Evolutionary conservation across 2,797 vertebrate species (phyloP), one percentile per base, ranked within the genome.

Genomic region (Chelmon rostratus): DNA sequence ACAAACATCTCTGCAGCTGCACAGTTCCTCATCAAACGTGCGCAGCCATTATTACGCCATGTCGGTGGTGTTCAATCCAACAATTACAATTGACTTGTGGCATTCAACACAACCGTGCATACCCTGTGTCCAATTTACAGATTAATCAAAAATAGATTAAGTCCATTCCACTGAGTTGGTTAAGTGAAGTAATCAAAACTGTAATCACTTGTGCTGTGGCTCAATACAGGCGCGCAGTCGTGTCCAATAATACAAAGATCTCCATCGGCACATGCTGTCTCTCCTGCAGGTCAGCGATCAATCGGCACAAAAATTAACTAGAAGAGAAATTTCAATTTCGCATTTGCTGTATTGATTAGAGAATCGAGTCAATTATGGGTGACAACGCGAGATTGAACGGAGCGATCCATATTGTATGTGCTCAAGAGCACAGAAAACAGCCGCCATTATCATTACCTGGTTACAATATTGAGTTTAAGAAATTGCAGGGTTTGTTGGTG

Each of bases 291-390:
- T 82, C 79, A 50, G 49, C 52, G 85, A 93, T 93, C 90, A 90
- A 91, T 94, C 80, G 75, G 65, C 13, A 0, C 76, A 81, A 87
- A 92, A 94, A 91, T 89, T 78, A 90, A 91, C 81, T 46, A 65
- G 76, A 81, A 73, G 81, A 87, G 85, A 92, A 91, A 79, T 92
- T 91, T 93, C 82, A 89, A 83, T 93, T 90, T 93, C 10, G 15
- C 67, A 15, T 88, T 85, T 79, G 70, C 73, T 33, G 63, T 88
- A 92, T 92, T 91, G 92, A 94, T 93, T 72, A 52, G 52, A 64
- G 79, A 89, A 93, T 92, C 53, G 83, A 94, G 88, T 89, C 88
- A 87, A 91, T 94, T 93, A 92, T 81, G 62, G 71, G 72, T 73
- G 81, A 92, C 90, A 92, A 88, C 72, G 61, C 66, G 47, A 86